Evolutionary conservation across 37 sponge, comb jelly and placozoan genomes (phyloP).

Genomic region (Theonella swinhoei): DNA sequence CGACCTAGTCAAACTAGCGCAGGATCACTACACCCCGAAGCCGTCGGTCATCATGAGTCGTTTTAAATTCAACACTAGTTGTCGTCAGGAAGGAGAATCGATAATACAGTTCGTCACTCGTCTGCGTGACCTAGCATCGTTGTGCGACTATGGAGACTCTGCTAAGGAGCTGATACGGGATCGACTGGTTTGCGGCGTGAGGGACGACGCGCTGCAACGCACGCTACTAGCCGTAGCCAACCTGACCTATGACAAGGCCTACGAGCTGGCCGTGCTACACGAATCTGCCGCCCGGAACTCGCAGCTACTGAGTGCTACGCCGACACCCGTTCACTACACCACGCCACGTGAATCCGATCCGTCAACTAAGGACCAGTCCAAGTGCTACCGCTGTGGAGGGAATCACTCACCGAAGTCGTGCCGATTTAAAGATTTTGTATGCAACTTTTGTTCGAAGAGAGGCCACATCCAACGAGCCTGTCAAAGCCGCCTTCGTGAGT

Average conservation of each 20-base stretch:
- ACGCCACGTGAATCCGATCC: too few relatives aligned
- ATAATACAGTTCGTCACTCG: background rate
- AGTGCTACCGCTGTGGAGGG: constrained; percentile 13
- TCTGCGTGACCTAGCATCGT: background rate
- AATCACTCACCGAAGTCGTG: background rate
- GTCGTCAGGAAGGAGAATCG: constrained; percentile 5
- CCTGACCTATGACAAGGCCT: background rate
- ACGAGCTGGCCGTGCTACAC: background rate
- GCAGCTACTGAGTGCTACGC: background rate
- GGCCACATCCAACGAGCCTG: background rate
- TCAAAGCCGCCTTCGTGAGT: background rate
- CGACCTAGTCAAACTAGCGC: background rate
- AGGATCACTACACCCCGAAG: constrained; percentile 6
- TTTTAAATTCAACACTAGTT: constrained; percentile 12
- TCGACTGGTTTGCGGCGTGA: background rate
- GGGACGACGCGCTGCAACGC: background rate
- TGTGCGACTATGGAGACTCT: background rate
- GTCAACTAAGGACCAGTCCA: background rate
- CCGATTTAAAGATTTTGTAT: background rate
- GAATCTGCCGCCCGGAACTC: background rate
- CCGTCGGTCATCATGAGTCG: constrained; percentile 10
- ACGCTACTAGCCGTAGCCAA: background rate
- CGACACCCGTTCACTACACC: background rate
- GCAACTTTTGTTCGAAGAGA: background rate
- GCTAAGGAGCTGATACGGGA: background rate